Evolutionary conservation across 2,797 vertebrate genomes (phyloP).

Genomic region (Lophius americanus): DNA sequence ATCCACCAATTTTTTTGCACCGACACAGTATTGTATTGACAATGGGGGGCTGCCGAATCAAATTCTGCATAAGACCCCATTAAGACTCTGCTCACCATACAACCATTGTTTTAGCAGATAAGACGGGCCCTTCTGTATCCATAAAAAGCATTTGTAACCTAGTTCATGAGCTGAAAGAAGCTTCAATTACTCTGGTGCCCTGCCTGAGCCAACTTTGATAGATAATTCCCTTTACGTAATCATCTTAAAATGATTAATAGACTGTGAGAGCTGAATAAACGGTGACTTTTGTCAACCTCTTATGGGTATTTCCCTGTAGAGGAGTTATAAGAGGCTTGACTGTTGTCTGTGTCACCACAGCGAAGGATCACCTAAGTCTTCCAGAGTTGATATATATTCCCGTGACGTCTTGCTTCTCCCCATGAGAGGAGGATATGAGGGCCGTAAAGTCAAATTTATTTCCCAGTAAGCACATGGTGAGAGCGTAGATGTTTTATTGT

Average conservation of each 20-base stretch:
- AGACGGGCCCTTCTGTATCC: slow-evolving; percentile 31
- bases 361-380: slow-evolving; percentile 32
- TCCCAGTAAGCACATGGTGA: slow-evolving; percentile 61
- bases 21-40: no score
- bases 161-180: slow-evolving; percentile 40
- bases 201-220: slow-evolving; percentile 54
- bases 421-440: slow-evolving; percentile 43
- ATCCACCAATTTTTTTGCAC: no score
- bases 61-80: no score
- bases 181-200: slow-evolving; percentile 60
- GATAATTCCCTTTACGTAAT: slow-evolving; percentile 71
- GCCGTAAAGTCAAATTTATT: slow-evolving; percentile 62
- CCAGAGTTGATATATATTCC: slow-evolving; percentile 52
- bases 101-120: slow-evolving; percentile 35
- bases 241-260: slow-evolving; percentile 76
- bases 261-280: slow-evolving; percentile 58
- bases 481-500: slow-evolving; percentile 26
- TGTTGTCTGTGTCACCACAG: slow-evolving; percentile 62
- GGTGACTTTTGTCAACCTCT: slow-evolving; percentile 75
- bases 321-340: slow-evolving; percentile 60
- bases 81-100: no score
- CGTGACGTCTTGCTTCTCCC: slow-evolving; percentile 45
- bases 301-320: slow-evolving; percentile 63
- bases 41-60: no score
- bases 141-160: slow-evolving; percentile 45